These are phyloP conservation scores for Argyrosomus regius DNA, from an alignment of 2,797 vertebrate genomes.

Conservation along the genomic window DNA sequence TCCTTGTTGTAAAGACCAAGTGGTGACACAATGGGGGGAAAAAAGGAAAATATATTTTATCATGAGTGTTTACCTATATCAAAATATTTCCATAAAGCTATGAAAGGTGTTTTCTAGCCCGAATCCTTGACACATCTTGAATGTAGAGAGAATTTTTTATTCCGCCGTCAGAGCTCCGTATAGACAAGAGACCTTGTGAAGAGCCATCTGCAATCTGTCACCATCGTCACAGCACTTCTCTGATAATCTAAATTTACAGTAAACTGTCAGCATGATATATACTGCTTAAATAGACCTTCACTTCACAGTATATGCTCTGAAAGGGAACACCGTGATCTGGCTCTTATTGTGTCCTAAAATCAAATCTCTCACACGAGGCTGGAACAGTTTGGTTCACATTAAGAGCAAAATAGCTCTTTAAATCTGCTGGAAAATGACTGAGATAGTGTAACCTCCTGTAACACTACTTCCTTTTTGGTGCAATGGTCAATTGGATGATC, in stretches of 20 bases:
- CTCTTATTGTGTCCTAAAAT: constrained; percentile 31
- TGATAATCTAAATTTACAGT: constrained; percentile 84
- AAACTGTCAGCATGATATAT: constrained; percentile 81
- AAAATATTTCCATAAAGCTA: constrained; percentile 49
- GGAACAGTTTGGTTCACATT: constrained; percentile 9
- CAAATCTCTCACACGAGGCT: constrained; percentile 16
- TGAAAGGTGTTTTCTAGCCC: constrained; percentile 35
- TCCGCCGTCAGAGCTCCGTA: constrained; percentile 41
- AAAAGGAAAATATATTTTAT: constrained; percentile 12
- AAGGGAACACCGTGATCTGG: constrained; percentile 40
- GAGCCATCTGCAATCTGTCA: constrained; percentile 78
- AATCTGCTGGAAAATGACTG: constrained; percentile 38
- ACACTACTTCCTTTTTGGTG: not conserved
- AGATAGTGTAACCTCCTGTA: not conserved
- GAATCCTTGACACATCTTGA: constrained; percentile 45
- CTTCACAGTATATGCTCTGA: constrained; percentile 59
- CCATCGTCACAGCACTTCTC: constrained; percentile 77
- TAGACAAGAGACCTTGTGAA: constrained; percentile 76
- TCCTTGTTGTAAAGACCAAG: not conserved
- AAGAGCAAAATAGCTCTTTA: not conserved
- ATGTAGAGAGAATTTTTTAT: constrained; percentile 55
- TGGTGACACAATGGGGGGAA: not conserved
- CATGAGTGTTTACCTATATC: constrained; percentile 22
- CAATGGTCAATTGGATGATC: constrained; percentile 21
- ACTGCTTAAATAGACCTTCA: constrained; percentile 74